phyloP scores from a whole-genome alignment of 1,140 invertebrate species.

The Drosophila erecta region DNA sequence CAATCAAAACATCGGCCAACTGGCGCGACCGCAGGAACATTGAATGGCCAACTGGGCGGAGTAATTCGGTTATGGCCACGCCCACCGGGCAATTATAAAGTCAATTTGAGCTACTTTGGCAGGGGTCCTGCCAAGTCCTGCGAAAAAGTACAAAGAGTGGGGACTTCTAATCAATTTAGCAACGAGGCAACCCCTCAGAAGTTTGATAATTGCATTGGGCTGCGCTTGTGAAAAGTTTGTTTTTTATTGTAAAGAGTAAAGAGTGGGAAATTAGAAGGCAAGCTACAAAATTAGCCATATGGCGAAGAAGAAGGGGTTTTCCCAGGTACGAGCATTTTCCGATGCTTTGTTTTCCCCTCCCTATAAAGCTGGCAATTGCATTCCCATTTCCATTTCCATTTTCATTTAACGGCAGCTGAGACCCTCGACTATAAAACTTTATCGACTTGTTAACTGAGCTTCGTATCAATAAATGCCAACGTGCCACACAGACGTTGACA shows the following conservation, averaged over 20 bases:
- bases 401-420: conserved; percentile 71
- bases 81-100: conserved; percentile 62
- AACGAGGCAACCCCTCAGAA: conserved; percentile 34
- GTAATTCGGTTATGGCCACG: conserved; percentile 45
- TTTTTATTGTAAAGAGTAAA: conserved; percentile 24
- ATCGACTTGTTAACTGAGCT: conserved; percentile 76
- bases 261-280: conserved; percentile 65
- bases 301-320: conserved; percentile 19
- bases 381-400: conserved; percentile 65
- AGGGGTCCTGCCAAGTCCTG: conserved; percentile 3
- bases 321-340: conserved; percentile 23
- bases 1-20: conserved; percentile 49
- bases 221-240: conserved; percentile 60
- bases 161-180: conserved; percentile 68
- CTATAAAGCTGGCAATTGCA: conserved; percentile 57
- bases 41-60: conserved; percentile 26
- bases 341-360: conserved; percentile 16
- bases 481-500: conserved; percentile 69
- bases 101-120: conserved; percentile 55
- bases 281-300: conserved; percentile 72
- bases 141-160: neutral
- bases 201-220: conserved; percentile 61
- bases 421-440: conserved; percentile 72
- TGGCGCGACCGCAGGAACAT: conserved; percentile 36
- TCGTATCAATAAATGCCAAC: conserved; percentile 75